Evolutionary conservation across 2,113 vertebrate genomes (phyloP), one percentile per base, ranked within the genome.

Genomic region (Galbula dea): DNA sequence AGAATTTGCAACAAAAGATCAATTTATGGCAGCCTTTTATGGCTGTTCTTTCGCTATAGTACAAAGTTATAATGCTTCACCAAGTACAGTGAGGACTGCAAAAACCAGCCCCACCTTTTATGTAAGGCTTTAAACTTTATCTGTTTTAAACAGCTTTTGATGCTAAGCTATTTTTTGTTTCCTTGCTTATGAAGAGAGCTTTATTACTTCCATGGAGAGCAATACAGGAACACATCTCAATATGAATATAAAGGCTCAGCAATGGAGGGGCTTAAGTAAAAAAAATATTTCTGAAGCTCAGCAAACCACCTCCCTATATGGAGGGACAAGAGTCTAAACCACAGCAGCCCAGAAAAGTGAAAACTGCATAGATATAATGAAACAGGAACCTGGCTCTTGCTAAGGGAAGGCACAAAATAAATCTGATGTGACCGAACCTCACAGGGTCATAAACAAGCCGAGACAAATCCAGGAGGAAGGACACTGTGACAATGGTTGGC

Each of bases 1-100:
- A 95, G 84, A 94, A 92, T 91, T 94, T 80, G 63, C 82, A 94
- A 89, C 95, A 96, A 94, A 95, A 94, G 95, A 87, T 94, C 96
- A 87, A 74, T 96, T 94, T 96, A 85, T 88, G 82, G 72, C 63
- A 95, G 82, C 82, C 75, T 96, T 96, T 96, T 74, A 95, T 71
- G 76, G 87, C 71, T 66, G 52, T 62, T 87, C 81, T 92, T 92
- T 87, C 71, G 61, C 81, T 87, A 4, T 77, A 90, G 68, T 69
- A 59, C 51, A 36, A 80, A 92, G 72, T 66, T 83, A 74, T 36
- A 68, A 92, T 77, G 55, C 71, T 92, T 29, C 4, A 2, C 67
- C 3, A 49, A 87, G 55, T 85, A 81, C 71, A 92, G 67, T 49
- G 36, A 83, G 29, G 54, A 80, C 68, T 77, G 78, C 71, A 85